Conservation (phyloP, 37 sponge, comb jelly and placozoan genomes). For the Ianthella basta region DNA sequence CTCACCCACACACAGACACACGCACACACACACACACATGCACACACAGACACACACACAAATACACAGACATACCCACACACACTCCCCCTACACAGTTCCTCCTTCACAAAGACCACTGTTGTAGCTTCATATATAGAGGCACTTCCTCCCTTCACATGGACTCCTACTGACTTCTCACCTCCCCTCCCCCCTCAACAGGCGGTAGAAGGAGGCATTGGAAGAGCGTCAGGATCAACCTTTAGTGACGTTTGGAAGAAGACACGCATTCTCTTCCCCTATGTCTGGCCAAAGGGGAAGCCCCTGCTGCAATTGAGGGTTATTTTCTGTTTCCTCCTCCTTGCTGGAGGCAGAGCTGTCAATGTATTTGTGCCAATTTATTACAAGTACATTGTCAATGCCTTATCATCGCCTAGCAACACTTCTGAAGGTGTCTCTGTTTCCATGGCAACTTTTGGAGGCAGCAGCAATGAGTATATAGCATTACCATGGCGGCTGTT, state of each 20-base stretch:
- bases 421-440: not conserved
- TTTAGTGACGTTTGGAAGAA: constrained; percentile 77
- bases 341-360: constrained; percentile 79
- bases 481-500: constrained; percentile 33
- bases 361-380: constrained; percentile 94
- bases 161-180: too few relatives aligned
- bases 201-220: constrained; percentile 11
- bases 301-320: constrained; percentile 85
- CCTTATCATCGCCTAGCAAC: constrained; percentile 44
- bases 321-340: constrained; percentile 77
- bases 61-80: too few relatives aligned
- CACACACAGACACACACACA: too few relatives aligned
- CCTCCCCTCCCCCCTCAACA: not conserved
- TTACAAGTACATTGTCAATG: constrained; percentile 92
- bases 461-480: constrained; percentile 4
- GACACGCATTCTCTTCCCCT: constrained; percentile 75
- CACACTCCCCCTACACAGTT: too few relatives aligned
- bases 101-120: too few relatives aligned
- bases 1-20: too few relatives aligned
- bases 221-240: constrained; percentile 55
- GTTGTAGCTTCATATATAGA: too few relatives aligned
- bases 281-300: constrained; percentile 91
- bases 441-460: constrained; percentile 1
- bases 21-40: too few relatives aligned
- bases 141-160: too few relatives aligned